Base-by-base conservation (phyloP, 2,888 invertebrate genomes). In the Clepsis dumicolana region DNA sequence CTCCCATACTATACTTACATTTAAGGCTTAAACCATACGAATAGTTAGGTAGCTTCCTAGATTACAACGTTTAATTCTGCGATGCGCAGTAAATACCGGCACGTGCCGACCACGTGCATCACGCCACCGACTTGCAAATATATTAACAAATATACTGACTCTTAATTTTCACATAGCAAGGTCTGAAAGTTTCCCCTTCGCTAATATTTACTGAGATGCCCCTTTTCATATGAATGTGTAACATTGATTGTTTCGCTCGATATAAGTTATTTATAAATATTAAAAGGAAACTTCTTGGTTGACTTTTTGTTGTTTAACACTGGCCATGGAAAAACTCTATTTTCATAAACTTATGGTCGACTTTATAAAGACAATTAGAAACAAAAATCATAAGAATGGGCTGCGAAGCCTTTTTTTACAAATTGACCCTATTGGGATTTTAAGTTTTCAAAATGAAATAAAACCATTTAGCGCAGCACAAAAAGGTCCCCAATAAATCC, bases 51-150 rank as follows among this genome's bases (percentile, higher is more conserved):
- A 48, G 48, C 21, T 48, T 48, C 48, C 16, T 44, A 44, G 44
- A 21, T 21, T 48, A 21, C 12, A 10, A 10, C 48, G 48, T 48
- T 48, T 48, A 48, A 48, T 21, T 48, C 48, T 21, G 21, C 48
- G 21, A 8, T 21, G 48, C 24, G 16, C 50, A 50, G 57, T 50
- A 50, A 64, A 64, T 29, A 35, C 24, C 24, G 7, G 35, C 64
- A 64, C 64, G 64, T 35, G 64, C 25, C 57, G 48, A 4, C 4
- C 64, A 57, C 64, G 64, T 50, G 64, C 64, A 4, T 12, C 32
- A 41, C 3, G 32, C 24, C 56, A 44, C 35, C 35, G 48, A n/a
- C 57, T 64, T 48, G 18, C 64, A 64, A 64, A 64, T 56, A 64
- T 56, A 44, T 57, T 64, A 64, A 35, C 54, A 64, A 56, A 48